Conservation (phyloP, 2,888 invertebrate species). For the Nomada fucata region DNA sequence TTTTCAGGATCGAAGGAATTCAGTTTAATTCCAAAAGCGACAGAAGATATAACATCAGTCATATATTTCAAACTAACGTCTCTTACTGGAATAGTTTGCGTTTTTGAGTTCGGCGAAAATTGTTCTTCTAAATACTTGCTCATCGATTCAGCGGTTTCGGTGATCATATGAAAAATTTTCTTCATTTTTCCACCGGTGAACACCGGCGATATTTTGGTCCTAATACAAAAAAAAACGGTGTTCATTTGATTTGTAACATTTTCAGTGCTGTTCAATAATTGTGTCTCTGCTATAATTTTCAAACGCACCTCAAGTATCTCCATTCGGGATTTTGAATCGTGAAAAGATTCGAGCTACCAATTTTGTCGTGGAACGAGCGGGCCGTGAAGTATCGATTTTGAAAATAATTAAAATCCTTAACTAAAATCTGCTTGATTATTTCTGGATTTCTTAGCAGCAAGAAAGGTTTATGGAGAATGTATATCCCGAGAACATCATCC, state of each 20-base stretch:
- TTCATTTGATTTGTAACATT: background rate
- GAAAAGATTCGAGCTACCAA: constrained; percentile 81
- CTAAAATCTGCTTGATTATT: constrained; percentile 83
- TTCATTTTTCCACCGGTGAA: constrained; percentile 86
- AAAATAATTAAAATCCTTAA: constrained; percentile 85
- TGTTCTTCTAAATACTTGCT: constrained; percentile 60
- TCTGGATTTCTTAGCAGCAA: constrained; percentile 84
- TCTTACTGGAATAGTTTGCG: constrained; percentile 55
- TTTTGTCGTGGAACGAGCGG: constrained; percentile 76
- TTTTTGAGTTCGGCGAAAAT: constrained; percentile 22
- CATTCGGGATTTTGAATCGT: constrained; percentile 84
- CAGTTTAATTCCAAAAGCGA: constrained; percentile 76
- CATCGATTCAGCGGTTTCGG: constrained; percentile 78
- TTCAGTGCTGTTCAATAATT: too few relatives aligned
- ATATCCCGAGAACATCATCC: constrained; percentile 83
- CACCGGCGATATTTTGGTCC: constrained; percentile 84
- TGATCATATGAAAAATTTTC: constrained; percentile 83
- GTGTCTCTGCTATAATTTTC: background rate
- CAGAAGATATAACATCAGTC: constrained; percentile 75
- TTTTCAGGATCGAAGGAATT: constrained; percentile 73
- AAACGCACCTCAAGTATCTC: constrained; percentile 82
- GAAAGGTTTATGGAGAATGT: constrained; percentile 84
- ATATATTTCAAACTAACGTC: constrained; percentile 68
- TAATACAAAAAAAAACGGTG: constrained; percentile 9
- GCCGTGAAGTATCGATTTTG: constrained; percentile 82